A percentile compares a stretch with the other conserved stretches of the same genome.
Evolutionary conservation across 2,797 vertebrate genomes (phyloP).

Genomic region (Tragopan temminckii): DNA sequence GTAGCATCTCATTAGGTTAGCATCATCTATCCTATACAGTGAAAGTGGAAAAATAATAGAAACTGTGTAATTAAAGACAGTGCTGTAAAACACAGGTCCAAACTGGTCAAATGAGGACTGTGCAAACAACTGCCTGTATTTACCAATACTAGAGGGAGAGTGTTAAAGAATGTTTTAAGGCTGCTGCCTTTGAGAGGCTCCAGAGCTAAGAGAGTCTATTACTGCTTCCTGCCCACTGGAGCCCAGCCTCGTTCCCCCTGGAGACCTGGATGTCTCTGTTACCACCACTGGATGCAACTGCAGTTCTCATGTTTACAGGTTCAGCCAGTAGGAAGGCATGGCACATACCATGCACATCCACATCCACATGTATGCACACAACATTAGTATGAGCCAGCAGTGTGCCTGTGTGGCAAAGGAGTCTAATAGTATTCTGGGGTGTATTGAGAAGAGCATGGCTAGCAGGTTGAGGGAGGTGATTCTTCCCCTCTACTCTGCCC

Average conservation of each 20-base stretch:
- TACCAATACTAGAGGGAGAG: background rate
- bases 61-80: background rate
- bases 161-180: background rate
- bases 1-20: background rate
- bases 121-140: background rate
- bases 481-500: too few species aligned
- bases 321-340: accelerated
- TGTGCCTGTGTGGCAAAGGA: too few species aligned
- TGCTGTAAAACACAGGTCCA: background rate
- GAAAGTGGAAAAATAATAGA: background rate
- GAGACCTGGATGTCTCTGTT: background rate
- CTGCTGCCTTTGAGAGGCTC: background rate
- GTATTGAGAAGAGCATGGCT: too few species aligned
- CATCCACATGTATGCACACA: accelerated
- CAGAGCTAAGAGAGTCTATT: background rate
- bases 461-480: too few species aligned
- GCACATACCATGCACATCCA: accelerated
- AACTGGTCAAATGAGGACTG: background rate
- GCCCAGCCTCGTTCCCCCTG: background rate
- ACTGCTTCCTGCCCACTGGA: background rate
- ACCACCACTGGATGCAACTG: accelerated
- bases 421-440: too few species aligned
- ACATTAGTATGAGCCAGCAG: accelerated
- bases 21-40: background rate
- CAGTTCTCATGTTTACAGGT: background rate